Conservation (phyloP, 2,888 invertebrate species). For the Marasmarcha lunaedactyla region DNA sequence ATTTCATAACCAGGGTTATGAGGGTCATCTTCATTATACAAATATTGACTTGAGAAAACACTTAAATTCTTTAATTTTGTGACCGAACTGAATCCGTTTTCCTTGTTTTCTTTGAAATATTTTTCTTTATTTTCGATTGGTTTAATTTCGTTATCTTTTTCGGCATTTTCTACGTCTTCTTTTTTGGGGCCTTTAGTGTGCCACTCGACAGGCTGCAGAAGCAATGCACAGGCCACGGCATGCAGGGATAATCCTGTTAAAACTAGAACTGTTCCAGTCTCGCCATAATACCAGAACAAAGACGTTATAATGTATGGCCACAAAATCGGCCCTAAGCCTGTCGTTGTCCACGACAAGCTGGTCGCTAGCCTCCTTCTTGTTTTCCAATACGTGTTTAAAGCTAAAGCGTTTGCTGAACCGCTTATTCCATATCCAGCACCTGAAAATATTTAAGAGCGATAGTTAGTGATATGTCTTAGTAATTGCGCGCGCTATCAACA, state of each 20-base stretch:
- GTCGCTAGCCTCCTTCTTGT: slow-evolving; percentile 77
- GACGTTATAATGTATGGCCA: slow-evolving; percentile 78
- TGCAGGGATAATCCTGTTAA: slow-evolving; percentile 77
- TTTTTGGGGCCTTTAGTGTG: slow-evolving; percentile 63
- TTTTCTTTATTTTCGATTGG: slow-evolving; percentile 14
- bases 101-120: slow-evolving; percentile 20
- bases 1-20: slow-evolving; percentile 74
- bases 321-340: slow-evolving; percentile 78
- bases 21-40: slow-evolving; percentile 74
- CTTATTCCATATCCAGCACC: slow-evolving; percentile 75
- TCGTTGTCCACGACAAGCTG: slow-evolving; percentile 78
- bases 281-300: slow-evolving; percentile 72
- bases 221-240: slow-evolving; percentile 73
- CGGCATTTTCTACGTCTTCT: slow-evolving; percentile 34
- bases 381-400: slow-evolving; percentile 81
- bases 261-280: slow-evolving; percentile 75
- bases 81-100: slow-evolving; percentile 47
- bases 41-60: slow-evolving; percentile 73
- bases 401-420: slow-evolving; percentile 77
- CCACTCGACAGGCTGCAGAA: slow-evolving; percentile 82
- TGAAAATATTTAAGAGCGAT: slow-evolving; percentile 32
- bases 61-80: slow-evolving; percentile 52
- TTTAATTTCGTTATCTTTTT: slow-evolving; percentile 20
- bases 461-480: too few species aligned
- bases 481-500: too few species aligned